Conservation (phyloP, 2,888 invertebrate species). For the Isoperla grammatica region DNA sequence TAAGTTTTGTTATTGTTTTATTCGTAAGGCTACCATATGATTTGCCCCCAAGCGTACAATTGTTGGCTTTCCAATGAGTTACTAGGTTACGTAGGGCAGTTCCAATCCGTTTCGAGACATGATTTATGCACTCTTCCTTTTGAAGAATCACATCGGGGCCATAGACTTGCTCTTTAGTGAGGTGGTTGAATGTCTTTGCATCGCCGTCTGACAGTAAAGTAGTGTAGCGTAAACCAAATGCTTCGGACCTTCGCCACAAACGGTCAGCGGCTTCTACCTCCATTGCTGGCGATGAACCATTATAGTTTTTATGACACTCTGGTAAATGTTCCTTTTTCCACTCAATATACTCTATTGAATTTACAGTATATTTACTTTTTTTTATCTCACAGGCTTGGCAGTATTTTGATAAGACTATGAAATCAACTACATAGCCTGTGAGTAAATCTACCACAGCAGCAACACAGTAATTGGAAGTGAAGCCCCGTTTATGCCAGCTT, state of each 20-base stretch:
- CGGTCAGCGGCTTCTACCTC: conserved; percentile 25
- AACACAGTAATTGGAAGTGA: conserved; percentile 31
- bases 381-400: conserved; percentile 29
- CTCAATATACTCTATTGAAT: conserved; percentile 25
- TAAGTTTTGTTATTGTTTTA: too few species aligned
- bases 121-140: conserved; percentile 28
- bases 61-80: too few species aligned
- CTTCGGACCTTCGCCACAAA: conserved; percentile 23
- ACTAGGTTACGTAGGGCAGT: conserved; percentile 19
- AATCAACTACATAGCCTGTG: conserved; percentile 29
- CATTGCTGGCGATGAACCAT: conserved; percentile 29
- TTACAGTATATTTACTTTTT: conserved; percentile 23
- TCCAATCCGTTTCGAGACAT: conserved; percentile 20
- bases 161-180: conserved; percentile 12
- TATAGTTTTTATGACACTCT: conserved; percentile 28
- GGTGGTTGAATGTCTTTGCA: too few species aligned
- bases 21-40: too few species aligned
- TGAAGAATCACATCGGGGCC: not conserved
- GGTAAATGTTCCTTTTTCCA: conserved; percentile 30
- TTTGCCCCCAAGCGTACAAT: too few species aligned
- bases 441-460: conserved; percentile 27
- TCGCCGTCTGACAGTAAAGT: too few species aligned
- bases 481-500: conserved; percentile 30
- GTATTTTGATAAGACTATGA: conserved; percentile 27
- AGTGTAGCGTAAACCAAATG: conserved; percentile 17